Evolutionary conservation across 2,888 invertebrate genomes (phyloP), one percentile per base, ranked within the genome.

Genomic region (Rhamphomyia laevipes): DNA sequence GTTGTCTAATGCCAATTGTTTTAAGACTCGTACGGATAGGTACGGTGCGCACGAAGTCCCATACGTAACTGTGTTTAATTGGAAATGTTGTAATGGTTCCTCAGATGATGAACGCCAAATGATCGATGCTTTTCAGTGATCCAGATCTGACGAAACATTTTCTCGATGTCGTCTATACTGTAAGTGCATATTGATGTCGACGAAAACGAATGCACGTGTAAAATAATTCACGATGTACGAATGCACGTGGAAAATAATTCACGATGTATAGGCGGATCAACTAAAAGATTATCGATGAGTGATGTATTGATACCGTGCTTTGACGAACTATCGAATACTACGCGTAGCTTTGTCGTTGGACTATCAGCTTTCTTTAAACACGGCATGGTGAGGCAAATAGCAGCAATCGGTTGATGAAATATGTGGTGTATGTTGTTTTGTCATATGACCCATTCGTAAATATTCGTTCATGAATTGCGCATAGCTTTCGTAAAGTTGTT

Each of bases 131-230:
- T 30, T 2, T 53, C 40, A 5, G 49, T 9, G 0, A 55, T 33
- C 55, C 53, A 54, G 11, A 57, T 55, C 23, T 55, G 54, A 3
- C 53, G 51, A 40, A 55, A 54, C 53, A 55, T 55, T 30, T 57
- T 55, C 11, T 52, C 46, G 7, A 55, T 53, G 27, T 51, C 53
- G 1, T 51, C 49, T n/a, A n/a, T n/a, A n/a, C n/a, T 5, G 51
- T 51, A n/a, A 54, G 52, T 2, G 51, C 54, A 15, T 46, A 55
- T 2, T 37, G 5, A 49, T 53, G 51, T 15, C 50, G 40, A 3
- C 57, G 53, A 49, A 56, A 57, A 3, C 52, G 45, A 13, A 53
- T 21, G 11, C 51, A 56, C 2, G n/a, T n/a, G n/a, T n/a, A n/a
- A n/a, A n/a, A n/a, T n/a, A n/a, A n/a, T n/a, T n/a, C n/a, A n/a